phyloP scores from a whole-genome alignment of 2,113 vertebrate genomes.

The Nymphicus hollandicus region DNA sequence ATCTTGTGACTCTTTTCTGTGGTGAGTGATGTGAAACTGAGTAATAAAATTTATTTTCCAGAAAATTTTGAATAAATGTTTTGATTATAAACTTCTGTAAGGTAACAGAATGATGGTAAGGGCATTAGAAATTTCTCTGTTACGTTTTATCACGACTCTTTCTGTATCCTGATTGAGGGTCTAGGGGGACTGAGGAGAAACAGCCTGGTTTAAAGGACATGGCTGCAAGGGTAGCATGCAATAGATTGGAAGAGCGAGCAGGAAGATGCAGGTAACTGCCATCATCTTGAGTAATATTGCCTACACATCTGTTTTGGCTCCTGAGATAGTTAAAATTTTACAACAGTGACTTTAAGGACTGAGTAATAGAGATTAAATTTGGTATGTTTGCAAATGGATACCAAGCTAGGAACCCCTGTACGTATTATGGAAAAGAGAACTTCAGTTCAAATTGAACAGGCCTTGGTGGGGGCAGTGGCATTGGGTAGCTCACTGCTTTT shows the following conservation, averaged over 20 bases:
- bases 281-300: background rate
- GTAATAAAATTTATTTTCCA: background rate
- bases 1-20: background rate
- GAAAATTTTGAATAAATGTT: background rate
- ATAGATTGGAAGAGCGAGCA: background rate
- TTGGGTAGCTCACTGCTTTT: background rate
- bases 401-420: background rate
- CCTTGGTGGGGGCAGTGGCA: background rate
- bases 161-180: background rate
- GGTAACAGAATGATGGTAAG: background rate
- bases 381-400: background rate
- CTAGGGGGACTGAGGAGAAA: background rate
- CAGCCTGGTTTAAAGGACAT: background rate
- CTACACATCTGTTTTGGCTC: background rate
- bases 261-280: background rate
- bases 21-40: background rate
- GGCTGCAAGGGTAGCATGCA: background rate
- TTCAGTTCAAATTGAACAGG: background rate
- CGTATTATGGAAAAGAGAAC: background rate
- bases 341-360: background rate
- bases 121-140: background rate
- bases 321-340: background rate
- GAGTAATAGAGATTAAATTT: background rate
- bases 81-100: background rate
- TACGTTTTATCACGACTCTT: background rate